Percentiles rank a stretch among this genome's conserved stretches.
Conservation (phyloP, 2,113 vertebrate species). For the Shinisaurus crocodilurus region DNA sequence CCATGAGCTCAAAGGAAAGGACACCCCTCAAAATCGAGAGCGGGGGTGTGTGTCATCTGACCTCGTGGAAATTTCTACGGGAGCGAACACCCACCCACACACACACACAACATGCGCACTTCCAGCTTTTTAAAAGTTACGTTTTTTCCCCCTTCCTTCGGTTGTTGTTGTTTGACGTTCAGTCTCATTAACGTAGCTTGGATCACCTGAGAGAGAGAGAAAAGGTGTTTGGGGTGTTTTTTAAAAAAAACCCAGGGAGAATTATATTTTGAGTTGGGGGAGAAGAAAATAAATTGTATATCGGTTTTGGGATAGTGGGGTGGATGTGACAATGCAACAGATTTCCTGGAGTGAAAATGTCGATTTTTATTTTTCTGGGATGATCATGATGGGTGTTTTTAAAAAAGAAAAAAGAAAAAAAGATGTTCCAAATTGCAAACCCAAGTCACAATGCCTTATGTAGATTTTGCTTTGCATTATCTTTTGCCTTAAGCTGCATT, state of each 20-base stretch:
- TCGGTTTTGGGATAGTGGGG: constrained; percentile 1
- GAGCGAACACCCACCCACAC: constrained; percentile 39
- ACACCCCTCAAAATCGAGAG: constrained; percentile 20
- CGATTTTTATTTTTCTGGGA: neutral
- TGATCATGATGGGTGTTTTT: neutral
- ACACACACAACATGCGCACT: neutral
- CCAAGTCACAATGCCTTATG: constrained; percentile 92
- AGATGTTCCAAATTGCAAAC: constrained; percentile 72
- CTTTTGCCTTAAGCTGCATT: constrained; percentile 91
- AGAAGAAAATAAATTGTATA: neutral
- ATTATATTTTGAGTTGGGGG: constrained; percentile 2
- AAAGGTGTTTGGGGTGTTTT: constrained; percentile 50
- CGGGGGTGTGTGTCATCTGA: neutral
- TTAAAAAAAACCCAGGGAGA: constrained; percentile 48
- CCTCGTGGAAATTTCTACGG: constrained; percentile 59
- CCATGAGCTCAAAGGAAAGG: constrained; percentile 64
- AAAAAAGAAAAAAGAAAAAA: too few relatives aligned
- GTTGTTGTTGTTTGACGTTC: constrained; percentile 60
- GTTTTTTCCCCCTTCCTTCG: constrained; percentile 50
- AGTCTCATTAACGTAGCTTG: constrained; percentile 52
- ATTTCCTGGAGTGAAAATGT: constrained; percentile 36
- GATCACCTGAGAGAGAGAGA: constrained; percentile 45
- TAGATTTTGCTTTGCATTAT: constrained; percentile 89
- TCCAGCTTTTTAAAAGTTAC: constrained; percentile 32
- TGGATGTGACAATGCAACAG: neutral